Percentiles rank a stretch among this genome's conserved stretches.
These are phyloP conservation scores for Phortica variegata DNA, from an alignment of 1,140 invertebrate genomes.

Conservation along the genomic window DNA sequence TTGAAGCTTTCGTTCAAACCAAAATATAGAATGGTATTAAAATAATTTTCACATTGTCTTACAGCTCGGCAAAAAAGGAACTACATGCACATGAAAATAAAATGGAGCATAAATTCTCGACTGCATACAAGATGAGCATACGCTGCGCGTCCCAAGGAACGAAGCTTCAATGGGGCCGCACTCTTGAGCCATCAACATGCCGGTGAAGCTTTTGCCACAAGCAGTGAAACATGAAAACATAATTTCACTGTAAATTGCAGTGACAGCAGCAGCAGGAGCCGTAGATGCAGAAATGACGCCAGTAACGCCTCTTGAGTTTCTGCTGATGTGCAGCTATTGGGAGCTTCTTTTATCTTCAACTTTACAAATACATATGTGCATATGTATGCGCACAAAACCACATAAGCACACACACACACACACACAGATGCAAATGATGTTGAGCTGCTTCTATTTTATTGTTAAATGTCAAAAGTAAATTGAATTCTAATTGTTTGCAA, in stretches of 20 bases:
- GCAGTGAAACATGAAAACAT: constrained; percentile 50
- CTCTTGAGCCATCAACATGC: background rate
- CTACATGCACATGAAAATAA: no score
- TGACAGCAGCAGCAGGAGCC: constrained; percentile 36
- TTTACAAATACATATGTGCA: constrained; percentile 9
- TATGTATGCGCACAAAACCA: constrained; percentile 5
- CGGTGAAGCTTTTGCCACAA: constrained; percentile 37
- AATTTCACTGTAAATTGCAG: constrained; percentile 50
- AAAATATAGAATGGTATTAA: no score
- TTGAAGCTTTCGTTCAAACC: no score
- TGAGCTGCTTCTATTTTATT: background rate
- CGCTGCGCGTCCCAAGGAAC: no score
- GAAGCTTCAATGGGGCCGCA: background rate
- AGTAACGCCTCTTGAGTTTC: constrained; percentile 41
- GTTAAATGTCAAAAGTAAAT: constrained; percentile 20
- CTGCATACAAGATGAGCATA: no score
- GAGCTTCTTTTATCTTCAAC: constrained; percentile 6
- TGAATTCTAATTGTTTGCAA: constrained; percentile 54
- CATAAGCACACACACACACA: background rate
- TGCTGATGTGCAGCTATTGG: background rate
- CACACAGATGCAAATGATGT: background rate
- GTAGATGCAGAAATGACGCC: background rate
- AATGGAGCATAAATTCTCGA: no score
- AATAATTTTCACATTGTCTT: no score
- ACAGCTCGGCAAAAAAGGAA: no score